These are phyloP conservation scores for Atta cephalotes DNA, from an alignment of 1,140 invertebrate species.

Conservation along the genomic window DNA sequence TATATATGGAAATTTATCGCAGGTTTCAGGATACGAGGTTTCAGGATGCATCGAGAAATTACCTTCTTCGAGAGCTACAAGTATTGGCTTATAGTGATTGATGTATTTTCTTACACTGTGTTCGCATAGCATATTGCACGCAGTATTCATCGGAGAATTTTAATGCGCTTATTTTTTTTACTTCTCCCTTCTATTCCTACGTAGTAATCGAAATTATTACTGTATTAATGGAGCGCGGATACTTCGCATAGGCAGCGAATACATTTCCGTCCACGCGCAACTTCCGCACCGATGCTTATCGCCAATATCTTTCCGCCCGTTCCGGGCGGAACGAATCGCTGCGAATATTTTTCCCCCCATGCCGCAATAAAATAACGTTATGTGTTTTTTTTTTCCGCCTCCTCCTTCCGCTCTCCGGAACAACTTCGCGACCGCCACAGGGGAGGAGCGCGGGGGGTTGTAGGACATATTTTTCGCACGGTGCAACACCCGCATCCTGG, in stretches of 20 bases:
- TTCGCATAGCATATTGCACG: background rate
- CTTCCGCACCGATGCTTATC: constrained; percentile 22
- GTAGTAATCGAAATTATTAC: constrained; percentile 39
- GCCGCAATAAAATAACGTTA: constrained; percentile 30
- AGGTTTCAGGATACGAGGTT: background rate
- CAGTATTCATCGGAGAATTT: constrained; percentile 25
- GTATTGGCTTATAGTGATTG: background rate
- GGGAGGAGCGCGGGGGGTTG: background rate
- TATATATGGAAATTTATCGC: constrained; percentile 37
- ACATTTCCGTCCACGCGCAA: constrained; percentile 17
- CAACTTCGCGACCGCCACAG: background rate
- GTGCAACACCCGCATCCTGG: constrained; percentile 57
- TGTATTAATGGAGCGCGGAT: constrained; percentile 20
- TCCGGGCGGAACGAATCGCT: constrained; percentile 11
- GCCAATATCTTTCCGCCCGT: constrained; percentile 27
- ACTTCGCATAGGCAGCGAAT: background rate
- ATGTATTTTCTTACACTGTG: background rate
- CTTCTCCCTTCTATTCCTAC: background rate
- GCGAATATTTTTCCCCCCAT: constrained; percentile 46
- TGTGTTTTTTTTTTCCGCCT: background rate
- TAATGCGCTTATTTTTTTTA: background rate
- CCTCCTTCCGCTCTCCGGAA: constrained; percentile 3
- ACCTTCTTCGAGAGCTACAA: background rate
- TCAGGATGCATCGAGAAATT: background rate
- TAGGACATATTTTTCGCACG: constrained; percentile 57